phyloP scores from a whole-genome alignment of 2,113 vertebrate species.

The Coptodon rendalli region DNA sequence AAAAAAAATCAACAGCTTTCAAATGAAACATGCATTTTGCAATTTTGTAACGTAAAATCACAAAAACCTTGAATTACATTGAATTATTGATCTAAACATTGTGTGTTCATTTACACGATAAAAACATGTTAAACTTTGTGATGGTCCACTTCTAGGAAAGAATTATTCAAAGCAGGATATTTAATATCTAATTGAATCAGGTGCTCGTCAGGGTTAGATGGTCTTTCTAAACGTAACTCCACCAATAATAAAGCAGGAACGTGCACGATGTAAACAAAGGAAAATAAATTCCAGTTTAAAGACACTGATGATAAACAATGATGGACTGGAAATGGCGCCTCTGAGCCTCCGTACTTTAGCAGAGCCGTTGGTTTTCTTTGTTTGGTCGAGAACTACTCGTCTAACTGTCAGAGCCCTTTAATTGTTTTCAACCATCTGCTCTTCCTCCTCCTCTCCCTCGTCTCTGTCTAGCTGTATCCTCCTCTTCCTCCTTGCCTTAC shows the following conservation, averaged over 20 bases:
- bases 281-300: not conserved
- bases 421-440: slow-evolving; percentile 20
- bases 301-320: not conserved
- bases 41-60: not conserved
- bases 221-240: not conserved
- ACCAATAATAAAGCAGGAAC: not conserved
- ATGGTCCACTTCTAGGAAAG: not conserved
- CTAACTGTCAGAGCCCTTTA: slow-evolving; percentile 7
- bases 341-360: not conserved
- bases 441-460: not conserved
- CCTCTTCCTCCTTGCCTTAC: slow-evolving; percentile 43
- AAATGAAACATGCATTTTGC: not conserved
- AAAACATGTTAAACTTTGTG: not conserved
- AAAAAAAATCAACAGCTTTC: not conserved
- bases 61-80: not conserved
- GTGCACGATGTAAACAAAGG: not conserved
- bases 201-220: not conserved
- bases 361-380: not conserved
- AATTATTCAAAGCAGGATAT: not conserved
- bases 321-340: not conserved
- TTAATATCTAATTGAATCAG: not conserved
- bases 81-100: not conserved
- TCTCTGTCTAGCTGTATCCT: not conserved
- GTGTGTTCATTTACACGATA: not conserved
- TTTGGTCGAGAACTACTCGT: not conserved